A percentile compares a stretch with the other conserved stretches of the same genome.
Evolutionary conservation across 2,888 invertebrate genomes (phyloP).

Genomic region (Lithophane ornitopus): DNA sequence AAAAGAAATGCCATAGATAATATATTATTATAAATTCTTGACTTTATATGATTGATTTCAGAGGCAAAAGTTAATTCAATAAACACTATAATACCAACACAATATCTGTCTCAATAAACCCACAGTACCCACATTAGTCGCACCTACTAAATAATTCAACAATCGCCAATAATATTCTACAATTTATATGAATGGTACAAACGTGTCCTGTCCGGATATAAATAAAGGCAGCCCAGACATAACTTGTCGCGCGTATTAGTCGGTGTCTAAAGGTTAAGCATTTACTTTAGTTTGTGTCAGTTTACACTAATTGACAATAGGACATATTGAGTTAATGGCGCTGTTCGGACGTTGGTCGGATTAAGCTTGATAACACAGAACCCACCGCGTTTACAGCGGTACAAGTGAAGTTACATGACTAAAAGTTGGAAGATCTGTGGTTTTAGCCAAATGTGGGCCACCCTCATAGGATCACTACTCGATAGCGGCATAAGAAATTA

Average conservation of each 20-base stretch:
- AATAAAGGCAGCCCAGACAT: conserved; percentile 32
- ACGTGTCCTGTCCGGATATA: conserved; percentile 34
- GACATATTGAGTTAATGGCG: conserved; percentile 14
- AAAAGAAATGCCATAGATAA: background rate
- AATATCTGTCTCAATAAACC: conserved; percentile 41
- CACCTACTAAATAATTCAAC: conserved; percentile 51
- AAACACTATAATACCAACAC: conserved; percentile 14
- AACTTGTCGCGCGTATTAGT: conserved; percentile 31
- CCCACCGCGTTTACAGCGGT: background rate
- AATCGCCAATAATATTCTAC: conserved; percentile 22
- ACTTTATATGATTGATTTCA: conserved; percentile 33
- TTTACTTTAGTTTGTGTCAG: conserved; percentile 36
- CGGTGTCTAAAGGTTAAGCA: conserved; percentile 21
- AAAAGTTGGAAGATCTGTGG: background rate
- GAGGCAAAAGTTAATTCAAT: conserved; percentile 42
- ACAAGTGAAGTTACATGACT: background rate
- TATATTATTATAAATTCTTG: conserved; percentile 12
- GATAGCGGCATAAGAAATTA: background rate
- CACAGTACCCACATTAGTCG: conserved; percentile 43
- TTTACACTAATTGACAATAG: conserved; percentile 44
- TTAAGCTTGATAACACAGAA: background rate
- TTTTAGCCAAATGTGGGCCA: background rate
- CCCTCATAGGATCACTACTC: background rate
- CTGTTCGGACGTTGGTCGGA: background rate
- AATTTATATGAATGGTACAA: conserved; percentile 45